A percentile compares a stretch with the other conserved stretches of the same genome.
Conservation (phyloP, 2,797 vertebrate species). For the Micromesistius poutassou region DNA sequence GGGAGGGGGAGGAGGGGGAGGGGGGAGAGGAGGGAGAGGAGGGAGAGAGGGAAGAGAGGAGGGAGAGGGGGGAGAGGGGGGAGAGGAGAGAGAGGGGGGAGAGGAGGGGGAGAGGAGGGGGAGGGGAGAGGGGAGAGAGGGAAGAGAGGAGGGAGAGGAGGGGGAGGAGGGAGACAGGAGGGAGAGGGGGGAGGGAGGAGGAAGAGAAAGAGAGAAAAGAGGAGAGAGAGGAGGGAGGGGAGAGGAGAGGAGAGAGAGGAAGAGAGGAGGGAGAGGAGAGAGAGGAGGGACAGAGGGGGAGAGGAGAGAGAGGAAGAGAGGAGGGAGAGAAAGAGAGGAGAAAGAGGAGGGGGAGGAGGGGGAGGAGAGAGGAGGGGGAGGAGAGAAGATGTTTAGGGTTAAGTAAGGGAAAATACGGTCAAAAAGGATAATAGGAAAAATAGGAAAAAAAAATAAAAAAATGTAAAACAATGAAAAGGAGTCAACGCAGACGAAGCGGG, state of each 20-base stretch:
- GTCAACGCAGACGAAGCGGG: background rate
- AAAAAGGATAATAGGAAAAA: background rate
- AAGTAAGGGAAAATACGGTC: too few species aligned
- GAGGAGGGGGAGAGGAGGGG: background rate
- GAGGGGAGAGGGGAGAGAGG: background rate
- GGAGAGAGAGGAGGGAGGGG: background rate
- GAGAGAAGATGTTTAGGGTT: too few species aligned
- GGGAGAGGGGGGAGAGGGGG: background rate
- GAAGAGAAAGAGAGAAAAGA: too few species aligned
- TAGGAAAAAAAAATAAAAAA: too few species aligned
- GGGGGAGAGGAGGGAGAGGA: too few species aligned
- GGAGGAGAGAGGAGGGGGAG: background rate
- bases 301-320: conserved; percentile 2
- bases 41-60: background rate
- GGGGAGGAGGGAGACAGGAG: background rate
- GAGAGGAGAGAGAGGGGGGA: too few species aligned
- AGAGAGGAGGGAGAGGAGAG: too few species aligned
- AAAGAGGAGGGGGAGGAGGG: background rate
- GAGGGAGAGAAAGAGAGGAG: background rate
- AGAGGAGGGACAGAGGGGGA: background rate
- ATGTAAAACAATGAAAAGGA: background rate
- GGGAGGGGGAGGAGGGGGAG: background rate
- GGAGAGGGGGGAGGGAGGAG: too few species aligned
- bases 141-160: background rate
- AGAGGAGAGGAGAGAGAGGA: background rate